Conservation (phyloP, 2,113 vertebrate species). For the Corythaeola cristata region DNA sequence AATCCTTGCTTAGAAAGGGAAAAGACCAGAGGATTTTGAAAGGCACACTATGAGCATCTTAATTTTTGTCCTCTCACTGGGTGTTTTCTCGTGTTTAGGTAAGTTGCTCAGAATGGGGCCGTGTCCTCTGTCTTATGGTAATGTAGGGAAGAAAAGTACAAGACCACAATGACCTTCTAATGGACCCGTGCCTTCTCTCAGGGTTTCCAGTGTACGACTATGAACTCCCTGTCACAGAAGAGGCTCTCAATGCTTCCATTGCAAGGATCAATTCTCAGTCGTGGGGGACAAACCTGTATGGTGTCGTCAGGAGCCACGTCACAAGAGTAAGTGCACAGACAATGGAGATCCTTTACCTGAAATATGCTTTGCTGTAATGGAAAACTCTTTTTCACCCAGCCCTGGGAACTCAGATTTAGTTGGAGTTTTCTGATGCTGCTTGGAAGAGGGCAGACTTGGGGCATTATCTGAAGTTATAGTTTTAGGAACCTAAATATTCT, state of each 20-base stretch:
- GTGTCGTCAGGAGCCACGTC: constrained; percentile 36
- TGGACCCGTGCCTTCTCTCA: not conserved
- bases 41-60: not conserved
- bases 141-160: not conserved
- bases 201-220: constrained; percentile 70
- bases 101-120: not conserved
- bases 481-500: not conserved
- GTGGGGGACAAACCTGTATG: constrained; percentile 46
- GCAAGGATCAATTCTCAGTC: constrained; percentile 63
- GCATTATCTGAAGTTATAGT: not conserved
- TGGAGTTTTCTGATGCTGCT: not conserved
- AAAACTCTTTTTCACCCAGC: not conserved
- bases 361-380: not conserved
- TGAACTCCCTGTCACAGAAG: not conserved
- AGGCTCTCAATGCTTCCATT: constrained; percentile 65
- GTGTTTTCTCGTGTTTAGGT: not conserved
- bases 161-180: not conserved
- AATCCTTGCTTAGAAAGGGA: not conserved
- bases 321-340: constrained; percentile 26
- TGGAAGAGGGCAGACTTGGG: not conserved
- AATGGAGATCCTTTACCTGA: rapidly evolving
- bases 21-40: not conserved
- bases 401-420: not conserved
- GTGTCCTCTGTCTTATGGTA: rapidly evolving
- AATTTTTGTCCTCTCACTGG: not conserved